Base-by-base conservation (phyloP, 2,888 invertebrate species). In the Hydroisotoma schaefferi region DNA sequence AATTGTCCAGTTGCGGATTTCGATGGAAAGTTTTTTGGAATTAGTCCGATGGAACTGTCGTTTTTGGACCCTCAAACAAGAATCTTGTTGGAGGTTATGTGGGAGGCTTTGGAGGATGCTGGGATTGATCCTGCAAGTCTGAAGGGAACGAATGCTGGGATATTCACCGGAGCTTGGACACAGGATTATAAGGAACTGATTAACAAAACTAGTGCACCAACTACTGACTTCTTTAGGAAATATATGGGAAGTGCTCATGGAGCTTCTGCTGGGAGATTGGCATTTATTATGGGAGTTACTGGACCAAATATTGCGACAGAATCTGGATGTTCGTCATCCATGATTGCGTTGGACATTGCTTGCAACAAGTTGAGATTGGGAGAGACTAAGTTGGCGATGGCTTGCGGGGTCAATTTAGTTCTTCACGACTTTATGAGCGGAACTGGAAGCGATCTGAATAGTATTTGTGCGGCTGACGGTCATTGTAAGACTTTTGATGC, bases 21-120 rank as follows among this genome's bases (percentile, higher is more conserved):
- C 44, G 63, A 63, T 43, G 48, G 51, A 1, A 63, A 63, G 23
- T 63, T 62, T 23, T 63, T 63, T 44, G 63, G 62, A 2, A 55
- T 58, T 1, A 55, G 55, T 5, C 55, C 58, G 20, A 55, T 44
- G n/a, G 62, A 62, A 52, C 33, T 44, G 26, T 25, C 43, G 1
- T 62, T 27, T 18, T 12, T 54, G 5, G 59, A 59, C 26, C 59
- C 59, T 3, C 59, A 59, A 23, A 43, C 53, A 8, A 40, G 55
- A 10, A 46, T 63, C 33, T 43, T 63, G 6, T 56, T 59, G 15
- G 63, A 63, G 44, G 10, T 63, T 15, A 40, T 56, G 8, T 63
- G 63, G 63, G 59, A 59, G 28, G 56, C 53, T 5, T 10, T 63
- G 3, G 63, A 63, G 33, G 59, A 63, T 26, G 63, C 63, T 8